Conservation (phyloP, 2,113 vertebrate genomes). For the Phylloscopus trochiloides region DNA sequence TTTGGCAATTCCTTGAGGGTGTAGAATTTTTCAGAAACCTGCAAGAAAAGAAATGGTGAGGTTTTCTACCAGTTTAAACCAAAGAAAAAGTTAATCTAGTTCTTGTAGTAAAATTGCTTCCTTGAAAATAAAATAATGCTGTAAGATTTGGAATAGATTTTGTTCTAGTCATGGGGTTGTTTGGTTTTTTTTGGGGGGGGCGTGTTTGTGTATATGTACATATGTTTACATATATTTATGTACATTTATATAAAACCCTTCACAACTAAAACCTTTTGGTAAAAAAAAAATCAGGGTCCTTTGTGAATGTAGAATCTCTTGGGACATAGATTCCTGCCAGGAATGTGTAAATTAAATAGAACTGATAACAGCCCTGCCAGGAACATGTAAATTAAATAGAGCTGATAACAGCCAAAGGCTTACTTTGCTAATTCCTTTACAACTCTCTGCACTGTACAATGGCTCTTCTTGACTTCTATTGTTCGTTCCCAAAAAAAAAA, state of each 20-base stretch:
- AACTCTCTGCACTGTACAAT: not conserved
- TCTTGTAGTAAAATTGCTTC: not conserved
- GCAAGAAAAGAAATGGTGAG: not conserved
- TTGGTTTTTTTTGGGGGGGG: no score
- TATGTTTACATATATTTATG: not conserved
- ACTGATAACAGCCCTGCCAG: not conserved
- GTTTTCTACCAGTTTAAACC: not conserved
- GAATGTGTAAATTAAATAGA: not conserved
- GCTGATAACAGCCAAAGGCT: not conserved
- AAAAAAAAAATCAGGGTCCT: not conserved
- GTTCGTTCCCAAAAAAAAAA: not conserved
- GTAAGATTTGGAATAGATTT: not conserved
- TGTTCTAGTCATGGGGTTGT: not conserved
- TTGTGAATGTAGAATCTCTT: not conserved
- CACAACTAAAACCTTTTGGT: not conserved
- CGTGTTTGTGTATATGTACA: fast-evolving
- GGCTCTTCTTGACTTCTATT: not conserved
- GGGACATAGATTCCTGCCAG: not conserved
- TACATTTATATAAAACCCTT: fast-evolving
- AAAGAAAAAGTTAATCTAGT: not conserved
- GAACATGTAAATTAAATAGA: not conserved
- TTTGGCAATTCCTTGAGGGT: not conserved
- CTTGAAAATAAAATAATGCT: not conserved
- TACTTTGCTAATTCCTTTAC: not conserved
- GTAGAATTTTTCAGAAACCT: not conserved